phyloP scores from a whole-genome alignment of 2,888 invertebrate genomes.

The Opisthograptis luteolata region DNA sequence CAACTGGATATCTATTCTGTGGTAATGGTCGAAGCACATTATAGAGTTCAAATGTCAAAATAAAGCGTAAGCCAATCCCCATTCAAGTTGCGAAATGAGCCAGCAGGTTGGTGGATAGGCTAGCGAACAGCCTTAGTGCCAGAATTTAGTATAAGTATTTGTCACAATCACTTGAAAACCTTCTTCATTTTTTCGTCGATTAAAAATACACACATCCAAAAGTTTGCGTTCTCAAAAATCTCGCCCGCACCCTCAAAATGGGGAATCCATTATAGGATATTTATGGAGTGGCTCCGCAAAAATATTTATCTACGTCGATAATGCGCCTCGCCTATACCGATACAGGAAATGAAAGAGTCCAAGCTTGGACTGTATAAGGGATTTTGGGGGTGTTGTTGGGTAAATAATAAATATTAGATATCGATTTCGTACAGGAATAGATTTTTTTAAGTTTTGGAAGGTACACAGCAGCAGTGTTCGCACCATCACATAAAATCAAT shows the following conservation, averaged over 20 bases:
- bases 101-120: no score
- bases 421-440: constrained; percentile 6
- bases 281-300: constrained; percentile 76
- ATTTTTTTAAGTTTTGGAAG: not conserved
- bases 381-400: constrained; percentile 12
- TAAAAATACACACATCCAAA: constrained; percentile 6
- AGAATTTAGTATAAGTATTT: no score
- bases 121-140: no score
- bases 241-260: constrained; percentile 54
- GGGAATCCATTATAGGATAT: constrained; percentile 81
- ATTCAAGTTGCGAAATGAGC: no score
- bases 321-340: constrained; percentile 55
- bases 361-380: constrained; percentile 17
- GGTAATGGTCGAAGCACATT: no score
- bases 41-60: no score
- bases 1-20: no score
- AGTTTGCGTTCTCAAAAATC: constrained; percentile 14
- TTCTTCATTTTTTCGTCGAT: no score
- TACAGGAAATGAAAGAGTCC: constrained; percentile 39
- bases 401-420: constrained; percentile 15
- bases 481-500: no score
- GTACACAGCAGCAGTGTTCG: no score
- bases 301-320: constrained; percentile 81
- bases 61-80: no score
- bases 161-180: no score